Conservation (phyloP, 2,888 invertebrate genomes). For the Heteropelma amictum region DNA sequence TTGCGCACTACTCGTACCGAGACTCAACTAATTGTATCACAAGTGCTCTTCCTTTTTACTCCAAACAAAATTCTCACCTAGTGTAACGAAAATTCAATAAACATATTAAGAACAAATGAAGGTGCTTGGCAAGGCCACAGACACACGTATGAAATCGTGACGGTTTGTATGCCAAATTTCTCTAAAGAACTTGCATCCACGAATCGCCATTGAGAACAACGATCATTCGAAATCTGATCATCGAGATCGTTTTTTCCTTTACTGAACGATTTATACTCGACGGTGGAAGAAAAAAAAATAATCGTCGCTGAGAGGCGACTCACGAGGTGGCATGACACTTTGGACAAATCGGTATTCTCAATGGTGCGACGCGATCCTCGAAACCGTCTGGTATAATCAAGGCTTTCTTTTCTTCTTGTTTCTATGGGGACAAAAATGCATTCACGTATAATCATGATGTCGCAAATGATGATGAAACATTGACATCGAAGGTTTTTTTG, state of each 20-base stretch:
- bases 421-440: slow-evolving; percentile 47
- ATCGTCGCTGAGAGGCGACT: not conserved
- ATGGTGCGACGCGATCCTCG: slow-evolving; percentile 1
- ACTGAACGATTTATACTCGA: no score
- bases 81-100: slow-evolving; percentile 19
- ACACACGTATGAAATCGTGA: slow-evolving; percentile 24
- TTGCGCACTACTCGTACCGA: slow-evolving; percentile 4
- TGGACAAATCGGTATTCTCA: slow-evolving; percentile 29
- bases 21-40: not conserved
- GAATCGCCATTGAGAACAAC: slow-evolving; percentile 35
- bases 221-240: not conserved
- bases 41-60: slow-evolving; percentile 1
- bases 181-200: slow-evolving; percentile 41
- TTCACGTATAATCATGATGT: slow-evolving; percentile 49
- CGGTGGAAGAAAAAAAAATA: not conserved
- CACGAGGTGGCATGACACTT: not conserved
- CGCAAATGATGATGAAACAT: slow-evolving; percentile 38
- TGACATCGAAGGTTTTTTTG: slow-evolving; percentile 38
- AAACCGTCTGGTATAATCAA: slow-evolving; percentile 13
- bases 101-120: slow-evolving; percentile 23
- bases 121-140: slow-evolving; percentile 44
- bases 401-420: not conserved
- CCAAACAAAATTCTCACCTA: not conserved
- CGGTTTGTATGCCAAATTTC: slow-evolving; percentile 22
- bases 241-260: not conserved